These are phyloP conservation scores for Halichoerus grypus DNA, from an alignment of 2,113 vertebrate genomes.

Conservation along the genomic window DNA sequence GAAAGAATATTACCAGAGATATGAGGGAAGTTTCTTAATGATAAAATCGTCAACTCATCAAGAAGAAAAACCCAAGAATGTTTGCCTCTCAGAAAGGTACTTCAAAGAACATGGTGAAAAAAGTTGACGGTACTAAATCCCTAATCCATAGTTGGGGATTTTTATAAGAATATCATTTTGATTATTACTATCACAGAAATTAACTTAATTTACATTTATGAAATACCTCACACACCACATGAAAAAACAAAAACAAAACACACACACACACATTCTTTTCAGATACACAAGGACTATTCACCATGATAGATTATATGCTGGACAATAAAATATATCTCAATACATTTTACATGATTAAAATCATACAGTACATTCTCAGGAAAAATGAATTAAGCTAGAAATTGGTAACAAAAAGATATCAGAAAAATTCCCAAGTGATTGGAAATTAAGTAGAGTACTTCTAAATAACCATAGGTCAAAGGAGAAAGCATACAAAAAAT, in stretches of 20 bases:
- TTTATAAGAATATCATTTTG: not conserved
- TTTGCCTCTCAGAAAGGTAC: not conserved
- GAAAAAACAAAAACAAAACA: not conserved
- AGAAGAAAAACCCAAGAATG: not conserved
- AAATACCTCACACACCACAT: not conserved
- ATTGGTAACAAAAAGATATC: not conserved
- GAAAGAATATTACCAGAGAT: not conserved
- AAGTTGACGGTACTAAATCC: not conserved
- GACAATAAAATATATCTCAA: not conserved
- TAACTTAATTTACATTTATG: not conserved
- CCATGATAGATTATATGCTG: not conserved
- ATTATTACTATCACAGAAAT: not conserved
- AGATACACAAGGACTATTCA: not conserved
- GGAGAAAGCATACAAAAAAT: not conserved
- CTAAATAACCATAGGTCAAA: not conserved
- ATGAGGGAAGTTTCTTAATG: not conserved
- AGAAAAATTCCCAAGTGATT: not conserved
- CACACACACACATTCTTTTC: not conserved
- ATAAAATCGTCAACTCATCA: not conserved
- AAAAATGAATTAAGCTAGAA: not conserved
- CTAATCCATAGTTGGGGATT: not conserved
- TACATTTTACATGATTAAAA: not conserved
- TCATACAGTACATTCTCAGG: not conserved
- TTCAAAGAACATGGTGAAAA: not conserved
- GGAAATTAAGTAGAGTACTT: not conserved